phyloP scores from a whole-genome alignment of 1,140 invertebrate species.

The Agrypnia vestita region DNA sequence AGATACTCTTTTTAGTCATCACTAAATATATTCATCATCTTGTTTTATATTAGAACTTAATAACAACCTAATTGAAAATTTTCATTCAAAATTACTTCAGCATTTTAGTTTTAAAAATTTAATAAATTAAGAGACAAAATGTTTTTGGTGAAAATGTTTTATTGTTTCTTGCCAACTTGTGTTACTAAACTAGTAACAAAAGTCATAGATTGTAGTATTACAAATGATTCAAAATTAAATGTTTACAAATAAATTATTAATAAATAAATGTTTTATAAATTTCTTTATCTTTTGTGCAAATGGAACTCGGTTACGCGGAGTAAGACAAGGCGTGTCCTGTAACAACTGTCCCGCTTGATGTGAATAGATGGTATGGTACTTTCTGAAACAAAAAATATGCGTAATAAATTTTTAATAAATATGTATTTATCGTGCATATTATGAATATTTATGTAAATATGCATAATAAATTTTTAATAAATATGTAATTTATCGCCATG shows the following conservation, averaged over 20 bases:
- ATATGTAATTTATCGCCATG: too few relatives aligned
- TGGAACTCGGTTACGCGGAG: slow-evolving; percentile 41
- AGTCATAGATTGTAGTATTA: slow-evolving; percentile 54
- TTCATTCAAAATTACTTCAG: slow-evolving; percentile 36
- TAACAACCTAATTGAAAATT: background rate
- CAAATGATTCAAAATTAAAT: slow-evolving; percentile 55
- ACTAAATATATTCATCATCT: slow-evolving; percentile 8
- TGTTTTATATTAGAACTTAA: slow-evolving; percentile 9
- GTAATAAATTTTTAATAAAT: too few relatives aligned
- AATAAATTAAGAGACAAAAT: slow-evolving; percentile 55
- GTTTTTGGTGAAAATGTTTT: slow-evolving; percentile 58
- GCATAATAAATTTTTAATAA: too few relatives aligned
- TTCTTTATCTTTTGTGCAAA: slow-evolving; percentile 35
- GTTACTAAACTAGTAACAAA: slow-evolving; percentile 44
- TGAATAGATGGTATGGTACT: slow-evolving; percentile 43
- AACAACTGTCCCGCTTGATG: slow-evolving; percentile 20
- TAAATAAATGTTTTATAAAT: slow-evolving; percentile 57
- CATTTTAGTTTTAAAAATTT: slow-evolving; percentile 42
- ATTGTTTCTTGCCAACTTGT: slow-evolving; percentile 54
- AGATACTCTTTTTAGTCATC: background rate
- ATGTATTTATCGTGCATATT: too few relatives aligned
- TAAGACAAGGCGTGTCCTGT: slow-evolving; percentile 3
- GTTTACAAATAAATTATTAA: slow-evolving; percentile 59
- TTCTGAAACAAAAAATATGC: slow-evolving; percentile 27
- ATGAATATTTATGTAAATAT: too few relatives aligned